Percentiles rank a stretch among this genome's conserved stretches.
phyloP scores from a whole-genome alignment of 2,113 vertebrate species.

The Chascanopsetta lugubris region DNA sequence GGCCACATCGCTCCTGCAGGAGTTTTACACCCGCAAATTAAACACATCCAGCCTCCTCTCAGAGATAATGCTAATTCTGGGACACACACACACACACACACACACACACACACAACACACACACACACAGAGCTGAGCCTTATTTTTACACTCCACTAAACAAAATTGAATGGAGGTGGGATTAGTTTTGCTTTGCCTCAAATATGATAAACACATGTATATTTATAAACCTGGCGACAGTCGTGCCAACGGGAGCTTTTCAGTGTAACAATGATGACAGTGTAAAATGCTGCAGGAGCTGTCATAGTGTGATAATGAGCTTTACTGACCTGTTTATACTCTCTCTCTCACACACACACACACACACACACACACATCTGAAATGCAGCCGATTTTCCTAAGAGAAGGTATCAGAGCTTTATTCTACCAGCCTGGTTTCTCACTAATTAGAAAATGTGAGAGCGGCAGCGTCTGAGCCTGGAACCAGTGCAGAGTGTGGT shows the following conservation, averaged over 20 bases:
- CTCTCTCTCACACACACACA: not conserved
- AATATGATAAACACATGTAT: slow-evolving; percentile 62
- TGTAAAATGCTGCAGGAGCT: slow-evolving; percentile 10
- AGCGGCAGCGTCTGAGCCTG: not conserved
- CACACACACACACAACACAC: slow-evolving; percentile 6
- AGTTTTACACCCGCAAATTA: slow-evolving; percentile 36
- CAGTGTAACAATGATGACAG: slow-evolving; percentile 29
- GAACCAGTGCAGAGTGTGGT: not conserved
- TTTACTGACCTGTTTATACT: slow-evolving; percentile 19
- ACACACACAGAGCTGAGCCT: slow-evolving; percentile 18
- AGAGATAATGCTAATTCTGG: slow-evolving; percentile 43
- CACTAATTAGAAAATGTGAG: slow-evolving; percentile 32
- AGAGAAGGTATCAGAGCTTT: slow-evolving; percentile 2
- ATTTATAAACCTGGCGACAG: slow-evolving; percentile 59
- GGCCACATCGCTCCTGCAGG: slow-evolving; percentile 25
- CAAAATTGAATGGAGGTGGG: slow-evolving; percentile 45
- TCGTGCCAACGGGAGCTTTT: slow-evolving; percentile 39
- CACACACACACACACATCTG: not conserved
- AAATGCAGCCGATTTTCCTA: not conserved
- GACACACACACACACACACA: slow-evolving; percentile 7
- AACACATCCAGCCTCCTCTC: slow-evolving; percentile 29
- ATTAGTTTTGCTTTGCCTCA: slow-evolving; percentile 55
- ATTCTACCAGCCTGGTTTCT: slow-evolving; percentile 12
- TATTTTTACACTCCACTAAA: slow-evolving; percentile 39
- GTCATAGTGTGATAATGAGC: slow-evolving; percentile 32